These are phyloP conservation scores for Quadroppia sp. DNA, from an alignment of 2,888 invertebrate genomes.

Conservation along the genomic window DNA sequence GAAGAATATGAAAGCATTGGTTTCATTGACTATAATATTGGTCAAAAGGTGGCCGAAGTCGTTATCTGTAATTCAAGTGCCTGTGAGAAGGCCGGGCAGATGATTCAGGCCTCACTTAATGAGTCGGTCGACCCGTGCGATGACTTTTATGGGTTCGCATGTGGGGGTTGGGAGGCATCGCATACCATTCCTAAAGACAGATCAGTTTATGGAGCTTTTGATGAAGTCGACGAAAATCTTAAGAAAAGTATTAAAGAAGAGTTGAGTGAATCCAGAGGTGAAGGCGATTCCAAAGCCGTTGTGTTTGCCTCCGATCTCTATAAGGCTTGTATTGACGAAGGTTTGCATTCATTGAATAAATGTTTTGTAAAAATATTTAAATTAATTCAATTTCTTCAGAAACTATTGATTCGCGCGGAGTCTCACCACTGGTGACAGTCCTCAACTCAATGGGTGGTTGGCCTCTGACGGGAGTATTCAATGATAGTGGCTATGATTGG, in stretches of 20 bases:
- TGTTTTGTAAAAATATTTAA: neutral
- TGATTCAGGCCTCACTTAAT: conserved; percentile 17
- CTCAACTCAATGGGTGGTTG: conserved; percentile 40
- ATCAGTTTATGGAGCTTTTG: conserved; percentile 19
- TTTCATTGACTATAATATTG: neutral
- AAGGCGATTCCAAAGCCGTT: neutral
- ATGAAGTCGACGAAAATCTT: conserved; percentile 35
- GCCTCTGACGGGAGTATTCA: conserved; percentile 20
- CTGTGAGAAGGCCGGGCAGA: conserved; percentile 30
- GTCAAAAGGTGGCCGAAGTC: neutral
- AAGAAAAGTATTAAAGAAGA: conserved; percentile 1
- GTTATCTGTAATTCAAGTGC: conserved; percentile 22
- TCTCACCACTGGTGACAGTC: conserved; percentile 43
- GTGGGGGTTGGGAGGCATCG: conserved; percentile 37
- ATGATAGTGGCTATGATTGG: neutral
- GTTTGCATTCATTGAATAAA: neutral
- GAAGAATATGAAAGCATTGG: neutral
- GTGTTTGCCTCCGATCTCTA: conserved; percentile 17
- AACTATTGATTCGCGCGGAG: conserved; percentile 49
- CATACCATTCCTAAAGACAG: conserved; percentile 37
- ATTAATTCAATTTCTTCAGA: neutral
- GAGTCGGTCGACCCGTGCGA: conserved; percentile 32
- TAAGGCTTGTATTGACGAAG: conserved; percentile 35
- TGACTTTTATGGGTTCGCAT: conserved; percentile 39
- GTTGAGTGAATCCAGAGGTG: neutral